Evolutionary conservation across 2,888 invertebrate species (phyloP).

Genomic region (Synergus laeviventris): DNA sequence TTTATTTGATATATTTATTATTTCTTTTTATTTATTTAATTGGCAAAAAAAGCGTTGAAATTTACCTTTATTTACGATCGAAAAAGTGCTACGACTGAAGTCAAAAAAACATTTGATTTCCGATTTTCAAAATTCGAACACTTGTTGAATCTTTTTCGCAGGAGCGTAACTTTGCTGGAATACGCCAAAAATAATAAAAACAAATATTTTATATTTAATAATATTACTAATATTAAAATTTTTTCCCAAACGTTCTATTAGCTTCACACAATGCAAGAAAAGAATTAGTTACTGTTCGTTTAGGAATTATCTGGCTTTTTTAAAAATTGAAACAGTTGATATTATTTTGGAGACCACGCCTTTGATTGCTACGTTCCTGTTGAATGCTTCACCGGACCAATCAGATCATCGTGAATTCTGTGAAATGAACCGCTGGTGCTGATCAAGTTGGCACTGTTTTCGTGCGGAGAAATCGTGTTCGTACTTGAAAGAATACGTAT

Average conservation of each 20-base stretch:
- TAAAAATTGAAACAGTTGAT: background rate
- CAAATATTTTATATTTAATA: background rate
- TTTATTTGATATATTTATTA: no score
- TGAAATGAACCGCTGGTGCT: background rate
- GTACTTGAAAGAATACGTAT: background rate
- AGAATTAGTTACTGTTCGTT: background rate
- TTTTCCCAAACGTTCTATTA: background rate
- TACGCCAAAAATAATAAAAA: background rate
- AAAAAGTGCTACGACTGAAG: background rate
- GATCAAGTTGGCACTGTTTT: background rate
- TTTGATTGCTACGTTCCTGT: background rate
- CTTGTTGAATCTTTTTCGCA: background rate
- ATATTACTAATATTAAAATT: background rate
- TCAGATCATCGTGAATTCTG: background rate
- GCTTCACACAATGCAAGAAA: background rate
- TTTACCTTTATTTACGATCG: no score
- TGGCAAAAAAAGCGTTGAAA: no score
- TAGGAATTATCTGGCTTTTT: background rate
- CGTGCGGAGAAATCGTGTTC: background rate
- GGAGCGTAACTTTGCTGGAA: background rate
- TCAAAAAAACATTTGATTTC: background rate
- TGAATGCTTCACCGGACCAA: background rate
- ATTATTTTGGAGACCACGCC: background rate
- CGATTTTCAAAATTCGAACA: background rate
- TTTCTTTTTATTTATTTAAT: no score